Evolutionary conservation across 1,140 invertebrate genomes (phyloP).

Genomic region (Drosophila tropicalis): DNA sequence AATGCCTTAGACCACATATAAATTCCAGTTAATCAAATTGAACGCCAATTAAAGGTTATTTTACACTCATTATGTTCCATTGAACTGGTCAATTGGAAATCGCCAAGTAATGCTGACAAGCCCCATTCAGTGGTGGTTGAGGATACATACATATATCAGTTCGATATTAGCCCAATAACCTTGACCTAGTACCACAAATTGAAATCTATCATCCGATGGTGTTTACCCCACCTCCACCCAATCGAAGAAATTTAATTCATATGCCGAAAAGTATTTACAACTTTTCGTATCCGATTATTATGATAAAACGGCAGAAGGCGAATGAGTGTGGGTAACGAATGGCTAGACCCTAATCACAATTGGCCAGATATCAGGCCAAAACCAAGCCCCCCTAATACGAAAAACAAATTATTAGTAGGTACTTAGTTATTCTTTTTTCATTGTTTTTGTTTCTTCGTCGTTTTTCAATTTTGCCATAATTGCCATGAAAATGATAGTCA

Average conservation of each 20-base stretch:
- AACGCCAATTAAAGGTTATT: neutral
- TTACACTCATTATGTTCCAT: conserved; percentile 6
- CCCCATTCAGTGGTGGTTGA: conserved; percentile 13
- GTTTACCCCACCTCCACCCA: neutral
- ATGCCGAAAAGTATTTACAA: conserved; percentile 43
- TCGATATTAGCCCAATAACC: conserved; percentile 33
- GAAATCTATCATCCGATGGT: conserved; percentile 39
- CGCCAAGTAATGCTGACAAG: conserved; percentile 48
- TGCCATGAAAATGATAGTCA: conserved; percentile 39
- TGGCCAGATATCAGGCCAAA: neutral
- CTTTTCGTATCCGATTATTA: conserved; percentile 2
- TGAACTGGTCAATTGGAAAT: neutral
- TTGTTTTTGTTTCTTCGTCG: neutral
- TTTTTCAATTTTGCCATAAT: neutral
- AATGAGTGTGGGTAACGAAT: neutral
- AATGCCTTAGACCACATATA: neutral
- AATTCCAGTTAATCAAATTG: neutral
- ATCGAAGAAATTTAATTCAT: conserved; percentile 3
- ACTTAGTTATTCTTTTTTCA: neutral
- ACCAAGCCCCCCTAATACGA: conserved; percentile 35
- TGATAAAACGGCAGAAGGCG: conserved; percentile 6
- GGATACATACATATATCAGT: conserved; percentile 38
- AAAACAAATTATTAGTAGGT: neutral
- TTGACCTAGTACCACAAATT: conserved; percentile 65
- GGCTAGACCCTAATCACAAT: conserved; percentile 22